Evolutionary conservation across 2,797 vertebrate genomes (phyloP).

Genomic region (Carcharodon carcharias): DNA sequence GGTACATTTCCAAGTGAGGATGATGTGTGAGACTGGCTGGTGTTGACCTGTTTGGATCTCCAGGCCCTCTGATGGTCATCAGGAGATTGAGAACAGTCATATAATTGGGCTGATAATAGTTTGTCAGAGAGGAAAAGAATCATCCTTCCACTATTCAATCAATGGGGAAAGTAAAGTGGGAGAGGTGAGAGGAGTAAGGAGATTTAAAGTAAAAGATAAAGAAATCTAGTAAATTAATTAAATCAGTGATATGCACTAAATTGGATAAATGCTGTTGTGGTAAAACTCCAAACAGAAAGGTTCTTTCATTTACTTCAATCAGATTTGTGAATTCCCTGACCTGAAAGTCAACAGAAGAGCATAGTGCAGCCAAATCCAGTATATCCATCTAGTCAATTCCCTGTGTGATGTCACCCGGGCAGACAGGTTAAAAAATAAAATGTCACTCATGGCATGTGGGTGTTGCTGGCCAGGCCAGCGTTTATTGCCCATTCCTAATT

Average conservation of each 20-base stretch:
- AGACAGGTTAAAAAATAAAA: not conserved
- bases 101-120: not conserved
- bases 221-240: not conserved
- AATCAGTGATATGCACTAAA: not conserved
- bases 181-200: not conserved
- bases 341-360: not conserved
- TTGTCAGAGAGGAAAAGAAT: not conserved
- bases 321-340: not conserved
- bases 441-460: not conserved
- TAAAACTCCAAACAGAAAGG: constrained; percentile 1
- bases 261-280: not conserved
- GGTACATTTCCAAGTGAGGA: not conserved
- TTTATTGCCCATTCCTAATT: no score
- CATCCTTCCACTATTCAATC: not conserved
- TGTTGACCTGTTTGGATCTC: not conserved
- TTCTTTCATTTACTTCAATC: not conserved
- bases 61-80: not conserved
- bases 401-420: not conserved
- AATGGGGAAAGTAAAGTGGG: not conserved
- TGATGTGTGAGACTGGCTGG: not conserved
- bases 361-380: not conserved
- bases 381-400: not conserved
- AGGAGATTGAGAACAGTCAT: not conserved
- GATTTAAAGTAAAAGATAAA: not conserved
- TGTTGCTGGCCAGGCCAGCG: no score